Evolutionary conservation across 2,797 vertebrate genomes (phyloP), one percentile per base, ranked within the genome.

Genomic region (Geotrypetes seraphini): DNA sequence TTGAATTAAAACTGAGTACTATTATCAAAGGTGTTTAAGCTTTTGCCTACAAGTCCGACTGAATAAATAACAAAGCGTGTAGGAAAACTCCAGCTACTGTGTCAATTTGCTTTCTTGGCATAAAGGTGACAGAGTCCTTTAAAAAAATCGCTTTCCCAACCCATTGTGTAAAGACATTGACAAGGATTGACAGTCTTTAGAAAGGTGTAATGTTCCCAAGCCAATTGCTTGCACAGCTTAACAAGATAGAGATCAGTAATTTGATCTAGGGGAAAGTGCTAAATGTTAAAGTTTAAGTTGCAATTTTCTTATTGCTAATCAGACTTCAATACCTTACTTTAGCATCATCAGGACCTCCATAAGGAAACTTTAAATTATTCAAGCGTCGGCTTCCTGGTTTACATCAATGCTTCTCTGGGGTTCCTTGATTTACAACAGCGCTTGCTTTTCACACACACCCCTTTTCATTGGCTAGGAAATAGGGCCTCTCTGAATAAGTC

Each of bases 221-320:
- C 77, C 84, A 77, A 78, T 71, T 79, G 84, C 87, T 84, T 84
- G 81, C 82, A 53, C 75, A 86, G 86, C 84, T 85, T 85, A 75
- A 85, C 79, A 80, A 88, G 90, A 94, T 92, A 91, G 88, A 87
- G 83, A 91, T 85, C 73, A 80, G 91, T 83, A 90, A 96, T 87
- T 85, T 65, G 81, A 92, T 87, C 87, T 62, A 71, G 84, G 88
- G 73, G 65, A 68, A 73, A 76, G 69, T 61, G 70, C 60, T 75
- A 76, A 86, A 85, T 68, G 73, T 74, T 78, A 75, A 78, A 79
- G 78, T 75, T 87, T 87, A 85, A 89, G 81, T 81, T 83, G 80
- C 83, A 81, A 56, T 84, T 75, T 81, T 89, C 81, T 70, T 76
- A 75, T 83, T 85, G 79, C 81, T 87, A 87, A 84, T 87, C 79